Evolutionary conservation across 2,797 vertebrate genomes (phyloP).

Genomic region (Gallinago stenura): DNA sequence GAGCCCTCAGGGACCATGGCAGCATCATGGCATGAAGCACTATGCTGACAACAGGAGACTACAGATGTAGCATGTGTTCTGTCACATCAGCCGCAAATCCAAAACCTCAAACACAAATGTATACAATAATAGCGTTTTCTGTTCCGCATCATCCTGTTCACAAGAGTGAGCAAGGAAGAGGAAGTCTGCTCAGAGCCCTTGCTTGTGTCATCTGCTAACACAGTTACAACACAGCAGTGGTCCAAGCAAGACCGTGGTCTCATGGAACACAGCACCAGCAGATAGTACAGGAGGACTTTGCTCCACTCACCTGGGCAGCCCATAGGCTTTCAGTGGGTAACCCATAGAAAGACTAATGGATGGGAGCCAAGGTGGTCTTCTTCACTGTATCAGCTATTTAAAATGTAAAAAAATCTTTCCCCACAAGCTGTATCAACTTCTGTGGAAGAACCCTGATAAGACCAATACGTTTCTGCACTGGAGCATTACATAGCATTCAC

Average conservation of each 20-base stretch:
- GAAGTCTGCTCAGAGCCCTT: not conserved
- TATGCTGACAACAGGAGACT: not conserved
- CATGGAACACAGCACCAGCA: not conserved
- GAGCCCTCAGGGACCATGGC: not conserved
- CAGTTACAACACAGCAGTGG: not conserved
- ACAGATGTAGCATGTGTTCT: not conserved
- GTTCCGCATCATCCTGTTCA: not conserved
- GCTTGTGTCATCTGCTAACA: not conserved
- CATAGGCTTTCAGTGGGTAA: not conserved
- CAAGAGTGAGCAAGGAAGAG: not conserved
- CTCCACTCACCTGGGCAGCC: not conserved
- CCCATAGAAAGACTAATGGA: not conserved
- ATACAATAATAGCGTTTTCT: not conserved
- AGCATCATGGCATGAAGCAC: not conserved
- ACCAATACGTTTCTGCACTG: not conserved
- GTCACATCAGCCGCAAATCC: not conserved
- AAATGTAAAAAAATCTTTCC: not conserved
- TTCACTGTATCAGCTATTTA: not conserved
- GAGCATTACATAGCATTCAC: not conserved
- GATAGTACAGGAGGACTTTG: not conserved
- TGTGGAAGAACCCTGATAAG: not conserved
- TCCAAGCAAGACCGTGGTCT: not conserved
- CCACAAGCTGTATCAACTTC: not conserved
- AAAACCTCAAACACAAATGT: not conserved
- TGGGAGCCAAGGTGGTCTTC: not conserved